Base-by-base conservation (phyloP, 1,140 invertebrate genomes). In the Gonioctena quinquepunctata region DNA sequence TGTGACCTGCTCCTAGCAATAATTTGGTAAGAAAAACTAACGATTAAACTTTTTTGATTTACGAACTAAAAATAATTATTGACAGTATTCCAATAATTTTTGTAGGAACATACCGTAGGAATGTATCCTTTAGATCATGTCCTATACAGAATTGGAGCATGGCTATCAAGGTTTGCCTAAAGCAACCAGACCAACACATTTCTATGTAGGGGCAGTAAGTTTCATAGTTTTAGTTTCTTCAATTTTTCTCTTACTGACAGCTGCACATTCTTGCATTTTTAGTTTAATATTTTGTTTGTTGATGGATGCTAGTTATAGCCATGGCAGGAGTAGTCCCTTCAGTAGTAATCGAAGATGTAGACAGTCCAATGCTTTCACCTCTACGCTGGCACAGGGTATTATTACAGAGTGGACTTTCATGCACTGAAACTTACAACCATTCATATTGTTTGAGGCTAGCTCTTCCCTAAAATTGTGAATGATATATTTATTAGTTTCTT, bases 71-170 rank as follows among this genome's bases (percentile, higher is more conserved):
- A 54, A 18, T 19, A 23, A 4, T 54, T 8, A 5, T 7, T 54
- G 21, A 23, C 54, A 57, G 22, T 57, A 57, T 23, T 11, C 13
- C 6, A n/a, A 42, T 13, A 3, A n/a, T 61, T 61, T 49, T 64
- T 63, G 18, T 25, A 64, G 61, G 61, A 42, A 27, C 8, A 16
- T 42, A 60, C 33, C 49, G 49, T 73, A 76, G 66, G 69, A 49
- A 76, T 73, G 66, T 69, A 56, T 60, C 63, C 18, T 18, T 65
- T 48, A 48, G 56, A 60, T 85, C 85, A 94, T 95, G 93, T 95
- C 93, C 83, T 95, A 95, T 84, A 94, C 93, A 81, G 93, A 95
- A 87, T 84, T 94, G 77, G 93, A 95, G 87, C 92, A 93, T 87
- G 93, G 93, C 66, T 94, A 95, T 86, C 93, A 94, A 88, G 93